Evolutionary conservation across 2,113 vertebrate species (phyloP).

Genomic region (Caretta caretta): DNA sequence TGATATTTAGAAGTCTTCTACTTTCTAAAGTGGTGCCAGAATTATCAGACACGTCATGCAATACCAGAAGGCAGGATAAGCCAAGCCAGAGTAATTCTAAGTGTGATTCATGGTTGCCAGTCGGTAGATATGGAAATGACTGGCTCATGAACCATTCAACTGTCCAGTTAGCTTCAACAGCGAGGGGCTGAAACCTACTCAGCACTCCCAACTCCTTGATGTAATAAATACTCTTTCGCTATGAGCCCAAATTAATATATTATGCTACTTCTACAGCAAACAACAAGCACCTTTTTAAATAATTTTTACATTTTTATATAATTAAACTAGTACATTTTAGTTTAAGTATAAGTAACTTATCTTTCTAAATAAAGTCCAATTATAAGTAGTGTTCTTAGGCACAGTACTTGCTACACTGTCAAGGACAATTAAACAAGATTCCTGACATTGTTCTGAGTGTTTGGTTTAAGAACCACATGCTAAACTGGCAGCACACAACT

Average conservation of each 20-base stretch:
- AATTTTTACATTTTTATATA: slow-evolving; percentile 14
- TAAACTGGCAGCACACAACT: not conserved
- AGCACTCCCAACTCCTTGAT: not conserved
- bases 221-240: not conserved
- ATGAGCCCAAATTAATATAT: not conserved
- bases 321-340: not conserved
- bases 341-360: not conserved
- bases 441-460: not conserved
- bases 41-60: not conserved
- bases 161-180: not conserved
- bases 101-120: slow-evolving; percentile 24
- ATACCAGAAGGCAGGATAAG: slow-evolving; percentile 1
- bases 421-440: not conserved
- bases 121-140: slow-evolving; percentile 31
- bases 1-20: slow-evolving; percentile 19
- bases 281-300: not conserved
- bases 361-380: not conserved
- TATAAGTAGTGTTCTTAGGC: not conserved
- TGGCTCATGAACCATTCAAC: slow-evolving; percentile 11
- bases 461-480: not conserved
- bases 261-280: not conserved
- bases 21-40: not conserved
- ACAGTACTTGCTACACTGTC: accelerated
- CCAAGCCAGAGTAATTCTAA: not conserved
- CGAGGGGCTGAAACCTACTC: not conserved